phyloP scores from a whole-genome alignment of 2,113 vertebrate genomes.

The Poecilia latipinna region DNA sequence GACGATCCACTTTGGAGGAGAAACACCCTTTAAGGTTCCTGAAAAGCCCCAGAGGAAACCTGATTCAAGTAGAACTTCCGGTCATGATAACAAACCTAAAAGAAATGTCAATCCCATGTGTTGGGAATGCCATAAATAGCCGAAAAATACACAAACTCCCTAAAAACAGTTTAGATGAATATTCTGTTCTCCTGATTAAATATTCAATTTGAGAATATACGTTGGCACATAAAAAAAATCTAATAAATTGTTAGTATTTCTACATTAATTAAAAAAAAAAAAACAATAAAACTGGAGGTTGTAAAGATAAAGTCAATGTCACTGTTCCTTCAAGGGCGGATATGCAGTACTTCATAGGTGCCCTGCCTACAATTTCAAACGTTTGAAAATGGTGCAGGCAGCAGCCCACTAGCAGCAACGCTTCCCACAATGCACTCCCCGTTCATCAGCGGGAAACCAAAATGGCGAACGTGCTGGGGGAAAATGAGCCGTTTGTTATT shows the following conservation, averaged over 20 bases:
- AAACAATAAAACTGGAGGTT: background rate
- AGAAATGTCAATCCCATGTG: background rate
- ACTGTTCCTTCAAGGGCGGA: slow-evolving; percentile 51
- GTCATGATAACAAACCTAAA: background rate
- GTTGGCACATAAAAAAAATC: background rate
- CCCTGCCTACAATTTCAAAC: slow-evolving; percentile 74
- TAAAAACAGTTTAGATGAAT: background rate
- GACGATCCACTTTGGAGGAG: too few relatives aligned
- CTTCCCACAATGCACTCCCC: slow-evolving; percentile 88
- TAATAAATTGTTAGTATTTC: background rate
- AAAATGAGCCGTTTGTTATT: slow-evolving; percentile 80
- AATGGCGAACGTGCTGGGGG: slow-evolving; percentile 86
- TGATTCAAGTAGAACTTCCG: slow-evolving; percentile 23
- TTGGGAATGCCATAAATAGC: too few relatives aligned
- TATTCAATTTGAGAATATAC: background rate
- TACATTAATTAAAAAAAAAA: background rate
- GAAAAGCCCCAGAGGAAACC: background rate
- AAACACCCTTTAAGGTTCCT: background rate
- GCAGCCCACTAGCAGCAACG: slow-evolving; percentile 18
- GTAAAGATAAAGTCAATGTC: background rate
- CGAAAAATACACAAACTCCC: background rate
- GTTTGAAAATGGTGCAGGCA: slow-evolving; percentile 52
- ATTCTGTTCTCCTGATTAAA: background rate
- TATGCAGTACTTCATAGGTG: slow-evolving; percentile 7
- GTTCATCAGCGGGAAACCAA: slow-evolving; percentile 91